Evolutionary conservation across 1,140 invertebrate genomes (phyloP), one percentile per base, ranked within the genome.

Genomic region (Platyscapa corneri): DNA sequence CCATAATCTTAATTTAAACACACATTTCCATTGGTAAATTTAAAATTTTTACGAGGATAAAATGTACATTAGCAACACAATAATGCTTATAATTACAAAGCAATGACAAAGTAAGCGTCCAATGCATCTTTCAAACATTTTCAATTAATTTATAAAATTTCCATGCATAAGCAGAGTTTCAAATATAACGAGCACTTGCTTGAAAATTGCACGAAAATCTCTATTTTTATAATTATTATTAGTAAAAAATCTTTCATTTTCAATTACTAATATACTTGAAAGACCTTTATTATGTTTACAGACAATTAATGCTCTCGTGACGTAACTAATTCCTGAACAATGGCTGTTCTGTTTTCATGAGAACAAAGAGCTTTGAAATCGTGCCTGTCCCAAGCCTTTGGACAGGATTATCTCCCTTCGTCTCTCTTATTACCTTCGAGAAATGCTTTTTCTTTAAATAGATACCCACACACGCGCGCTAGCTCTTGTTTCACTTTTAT

Each of bases 251-350:
- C 39, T 82, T 46, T 18, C 46, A 49, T 81, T 81, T 74, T 74
- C 6, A 60, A 27, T 60, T 27, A 27, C 23, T 60, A 27, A 27
- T 2, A 60, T 60, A 27, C 23, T 27, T 60, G 56, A 27, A 3
- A 14, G 78, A 37, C 64, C 23, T 74, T 64, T 60, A 14, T 76
- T 8, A 34, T 42, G 34, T 83, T 34, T 77, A 85, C 86, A 79
- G 84, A 82, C 88, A 86, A 88, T 89, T 88, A 88, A 88, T 89
- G 88, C 88, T 87, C 86, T 56, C 86, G 75, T 86, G 87, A 88
- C 88, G 87, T 88, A 89, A 88, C 87, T 89, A 88, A 89, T 89
- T 89, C 87, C 81, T 82, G 88, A 88, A 89, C 88, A 89, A 89
- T 87, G 87, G 85, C 82, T 82, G 83, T 77, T 82, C 84, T 78